Percentiles rank a stretch among this genome's conserved stretches.
These are phyloP conservation scores for Stegophylla sp. DNA, from an alignment of 2,888 invertebrate species.

Conservation along the genomic window DNA sequence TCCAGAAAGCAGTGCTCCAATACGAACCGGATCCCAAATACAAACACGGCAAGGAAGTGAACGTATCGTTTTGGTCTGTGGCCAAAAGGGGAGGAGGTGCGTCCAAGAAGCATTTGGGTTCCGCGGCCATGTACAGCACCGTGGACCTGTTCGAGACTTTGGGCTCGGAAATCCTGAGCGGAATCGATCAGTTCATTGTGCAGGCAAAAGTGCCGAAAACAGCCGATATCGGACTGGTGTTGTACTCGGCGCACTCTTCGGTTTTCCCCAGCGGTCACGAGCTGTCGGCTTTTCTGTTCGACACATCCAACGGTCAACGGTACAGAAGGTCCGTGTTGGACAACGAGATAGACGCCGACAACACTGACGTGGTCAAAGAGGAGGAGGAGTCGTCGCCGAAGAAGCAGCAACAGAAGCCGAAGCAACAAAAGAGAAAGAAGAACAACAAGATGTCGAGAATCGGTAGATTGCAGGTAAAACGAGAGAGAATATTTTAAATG, in stretches of 20 bases:
- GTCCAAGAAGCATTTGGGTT: slow-evolving; percentile 20
- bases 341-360: slow-evolving; percentile 26
- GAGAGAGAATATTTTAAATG: not conserved
- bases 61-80: slow-evolving; percentile 15
- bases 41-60: not conserved
- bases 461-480: slow-evolving; percentile 32
- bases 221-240: slow-evolving; percentile 18
- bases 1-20: slow-evolving; percentile 40
- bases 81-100: not conserved
- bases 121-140: not conserved
- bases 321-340: slow-evolving; percentile 38
- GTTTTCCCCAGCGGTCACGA: slow-evolving; percentile 16
- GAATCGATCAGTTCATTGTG: not conserved
- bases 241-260: slow-evolving; percentile 15
- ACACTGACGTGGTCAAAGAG: not conserved
- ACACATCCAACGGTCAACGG: not conserved
- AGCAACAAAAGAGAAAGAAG: slow-evolving; percentile 38
- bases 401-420: too few species aligned
- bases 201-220: not conserved
- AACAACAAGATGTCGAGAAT: slow-evolving; percentile 17
- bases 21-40: not conserved
- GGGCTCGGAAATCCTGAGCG: not conserved
- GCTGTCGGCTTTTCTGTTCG: slow-evolving; percentile 13
- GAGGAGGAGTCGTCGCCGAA: too few species aligned
- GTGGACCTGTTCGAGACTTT: slow-evolving; percentile 10